A percentile compares a stretch with the other conserved stretches of the same genome.
Conservation (phyloP, 1,140 invertebrate species). For the Whitmania pigra region DNA sequence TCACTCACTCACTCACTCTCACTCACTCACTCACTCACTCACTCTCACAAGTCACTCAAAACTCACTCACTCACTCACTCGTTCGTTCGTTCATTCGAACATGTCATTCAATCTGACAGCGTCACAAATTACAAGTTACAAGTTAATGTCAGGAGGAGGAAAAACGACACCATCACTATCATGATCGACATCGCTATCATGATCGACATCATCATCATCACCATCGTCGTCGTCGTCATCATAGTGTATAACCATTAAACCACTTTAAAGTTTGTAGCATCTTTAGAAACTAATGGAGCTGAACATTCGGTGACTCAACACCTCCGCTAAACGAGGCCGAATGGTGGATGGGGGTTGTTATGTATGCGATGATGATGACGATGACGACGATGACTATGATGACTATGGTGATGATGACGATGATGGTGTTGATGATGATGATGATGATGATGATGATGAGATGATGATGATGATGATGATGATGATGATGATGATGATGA, state of each 20-base stretch:
- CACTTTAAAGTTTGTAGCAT: background rate
- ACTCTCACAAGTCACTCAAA: too few relatives aligned
- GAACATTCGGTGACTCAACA: background rate
- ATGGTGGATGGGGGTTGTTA: background rate
- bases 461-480: background rate
- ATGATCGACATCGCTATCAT: too few relatives aligned
- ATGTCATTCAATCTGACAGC: too few relatives aligned
- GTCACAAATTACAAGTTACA: too few relatives aligned
- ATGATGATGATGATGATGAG: background rate
- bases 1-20: too few relatives aligned
- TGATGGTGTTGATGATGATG: background rate
- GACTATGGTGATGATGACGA: background rate
- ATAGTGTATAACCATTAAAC: background rate
- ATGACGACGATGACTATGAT: background rate
- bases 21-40: too few relatives aligned
- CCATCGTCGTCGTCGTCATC: background rate
- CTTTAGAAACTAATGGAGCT: background rate
- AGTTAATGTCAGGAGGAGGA: too few relatives aligned
- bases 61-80: too few relatives aligned
- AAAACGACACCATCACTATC: too few relatives aligned
- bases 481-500: constrained; percentile 7
- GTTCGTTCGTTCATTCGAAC: too few relatives aligned
- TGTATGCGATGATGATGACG: background rate
- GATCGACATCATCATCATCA: background rate
- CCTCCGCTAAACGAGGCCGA: too few relatives aligned